Percentiles rank a stretch among this genome's conserved stretches.
These are phyloP conservation scores for Aix galericulata DNA, from an alignment of 2,113 vertebrate species.

Conservation along the genomic window DNA sequence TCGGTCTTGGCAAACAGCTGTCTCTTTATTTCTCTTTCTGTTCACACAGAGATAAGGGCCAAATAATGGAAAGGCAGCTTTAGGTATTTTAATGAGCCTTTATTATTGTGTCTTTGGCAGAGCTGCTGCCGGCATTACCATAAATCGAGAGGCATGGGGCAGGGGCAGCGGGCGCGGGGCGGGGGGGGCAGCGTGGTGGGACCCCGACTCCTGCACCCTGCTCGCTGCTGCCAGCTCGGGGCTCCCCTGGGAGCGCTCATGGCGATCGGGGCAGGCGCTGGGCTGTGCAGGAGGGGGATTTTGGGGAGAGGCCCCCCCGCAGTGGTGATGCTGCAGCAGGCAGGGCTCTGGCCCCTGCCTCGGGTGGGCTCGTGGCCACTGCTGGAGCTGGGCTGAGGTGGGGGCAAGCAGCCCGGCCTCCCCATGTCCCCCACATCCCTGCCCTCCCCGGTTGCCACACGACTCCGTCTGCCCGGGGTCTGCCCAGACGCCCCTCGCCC, in stretches of 20 bases:
- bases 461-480: background rate
- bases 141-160: background rate
- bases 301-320: background rate
- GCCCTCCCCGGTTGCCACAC: accelerated
- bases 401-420: background rate
- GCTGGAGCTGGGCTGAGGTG: background rate
- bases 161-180: no score
- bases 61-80: conserved; percentile 41
- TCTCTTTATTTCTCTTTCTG: conserved; percentile 37
- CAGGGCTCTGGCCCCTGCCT: background rate
- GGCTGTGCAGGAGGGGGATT: background rate
- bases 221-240: no score
- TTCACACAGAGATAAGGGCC: conserved; percentile 64
- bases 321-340: background rate
- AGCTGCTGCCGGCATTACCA: conserved; percentile 16
- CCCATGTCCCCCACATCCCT: accelerated
- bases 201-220: no score
- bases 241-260: background rate
- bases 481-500: background rate
- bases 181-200: background rate
- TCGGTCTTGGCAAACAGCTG: background rate
- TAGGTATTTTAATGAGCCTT: conserved; percentile 60
- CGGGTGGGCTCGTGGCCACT: accelerated
- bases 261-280: background rate
- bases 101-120: conserved; percentile 44